Conservation (phyloP, 2,888 invertebrate genomes). For the Pheosia gnoma region DNA sequence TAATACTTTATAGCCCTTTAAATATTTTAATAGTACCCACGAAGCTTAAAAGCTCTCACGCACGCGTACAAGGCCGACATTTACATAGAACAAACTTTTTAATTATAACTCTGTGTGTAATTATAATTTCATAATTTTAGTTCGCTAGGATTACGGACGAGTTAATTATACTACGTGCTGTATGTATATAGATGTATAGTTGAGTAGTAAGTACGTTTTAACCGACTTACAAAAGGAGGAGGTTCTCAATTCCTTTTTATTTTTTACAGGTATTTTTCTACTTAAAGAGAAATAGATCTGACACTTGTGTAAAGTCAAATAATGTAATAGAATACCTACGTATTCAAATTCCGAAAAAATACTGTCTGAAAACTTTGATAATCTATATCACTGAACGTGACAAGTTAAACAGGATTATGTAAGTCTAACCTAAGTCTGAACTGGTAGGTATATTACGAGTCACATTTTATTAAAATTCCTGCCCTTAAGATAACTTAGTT, state of each 20-base stretch:
- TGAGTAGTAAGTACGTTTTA: too few species aligned
- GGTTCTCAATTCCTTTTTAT: too few species aligned
- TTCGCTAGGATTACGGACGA: not conserved
- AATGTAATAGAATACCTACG: too few species aligned
- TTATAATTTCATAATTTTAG: not conserved
- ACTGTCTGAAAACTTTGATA: slow-evolving; percentile 2
- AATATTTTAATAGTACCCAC: slow-evolving; percentile 2
- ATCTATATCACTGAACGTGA: not conserved
- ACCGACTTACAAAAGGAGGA: too few species aligned
- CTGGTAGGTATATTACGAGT: not conserved
- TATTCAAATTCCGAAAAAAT: not conserved
- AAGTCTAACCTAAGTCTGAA: not conserved
- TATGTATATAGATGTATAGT: too few species aligned
- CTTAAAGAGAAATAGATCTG: too few species aligned
- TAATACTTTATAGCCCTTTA: not conserved
- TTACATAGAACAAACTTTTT: not conserved
- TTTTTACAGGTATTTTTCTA: too few species aligned
- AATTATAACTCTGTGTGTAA: not conserved
- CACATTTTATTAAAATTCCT: not conserved
- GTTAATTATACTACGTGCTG: too few species aligned
- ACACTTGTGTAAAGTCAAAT: too few species aligned
- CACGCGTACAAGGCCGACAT: not conserved
- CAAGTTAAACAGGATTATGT: not conserved
- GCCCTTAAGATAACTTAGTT: not conserved
- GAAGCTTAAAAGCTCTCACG: not conserved